Evolutionary conservation across 2,888 invertebrate species (phyloP).

Genomic region (Platerodrilus igneus): DNA sequence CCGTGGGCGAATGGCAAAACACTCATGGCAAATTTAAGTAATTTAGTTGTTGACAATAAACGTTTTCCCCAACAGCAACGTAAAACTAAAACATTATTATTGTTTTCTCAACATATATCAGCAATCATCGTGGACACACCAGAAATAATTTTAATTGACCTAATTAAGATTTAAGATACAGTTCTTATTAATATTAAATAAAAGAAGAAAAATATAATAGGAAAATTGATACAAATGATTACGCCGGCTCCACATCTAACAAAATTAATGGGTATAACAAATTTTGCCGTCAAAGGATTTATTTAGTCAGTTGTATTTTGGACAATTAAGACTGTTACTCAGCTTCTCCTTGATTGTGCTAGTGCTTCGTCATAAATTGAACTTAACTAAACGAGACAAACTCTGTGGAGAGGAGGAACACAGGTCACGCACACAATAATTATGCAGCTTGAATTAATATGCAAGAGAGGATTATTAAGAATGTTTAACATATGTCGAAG

Average conservation of each 20-base stretch:
- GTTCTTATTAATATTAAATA: slow-evolving; percentile 22
- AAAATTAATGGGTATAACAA: slow-evolving; percentile 25
- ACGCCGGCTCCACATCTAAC: slow-evolving; percentile 17
- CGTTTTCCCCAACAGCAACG: too few relatives aligned
- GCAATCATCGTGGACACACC: too few relatives aligned
- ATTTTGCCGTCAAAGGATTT: slow-evolving; percentile 42
- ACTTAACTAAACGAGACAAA: too few relatives aligned
- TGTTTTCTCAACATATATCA: too few relatives aligned
- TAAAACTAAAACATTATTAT: too few relatives aligned
- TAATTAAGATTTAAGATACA: slow-evolving; percentile 21
- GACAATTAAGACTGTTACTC: slow-evolving; percentile 37
- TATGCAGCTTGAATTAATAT: not conserved
- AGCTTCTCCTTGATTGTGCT: slow-evolving; percentile 21
- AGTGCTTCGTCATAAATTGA: slow-evolving; percentile 23
- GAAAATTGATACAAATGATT: slow-evolving; percentile 23
- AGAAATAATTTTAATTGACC: slow-evolving; percentile 15
- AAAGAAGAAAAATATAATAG: slow-evolving; percentile 22
- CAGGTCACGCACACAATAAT: not conserved
- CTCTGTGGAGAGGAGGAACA: too few relatives aligned
- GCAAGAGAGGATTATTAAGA: not conserved
- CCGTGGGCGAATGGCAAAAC: too few relatives aligned
- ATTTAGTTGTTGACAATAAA: too few relatives aligned
- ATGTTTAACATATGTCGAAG: slow-evolving; percentile 14
- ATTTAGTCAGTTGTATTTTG: slow-evolving; percentile 43
- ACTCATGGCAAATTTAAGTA: too few relatives aligned